Percentiles rank a stretch among this genome's conserved stretches.
These are phyloP conservation scores for Platorchestia sp. DNA, from an alignment of 1,140 invertebrate species.

Conservation along the genomic window DNA sequence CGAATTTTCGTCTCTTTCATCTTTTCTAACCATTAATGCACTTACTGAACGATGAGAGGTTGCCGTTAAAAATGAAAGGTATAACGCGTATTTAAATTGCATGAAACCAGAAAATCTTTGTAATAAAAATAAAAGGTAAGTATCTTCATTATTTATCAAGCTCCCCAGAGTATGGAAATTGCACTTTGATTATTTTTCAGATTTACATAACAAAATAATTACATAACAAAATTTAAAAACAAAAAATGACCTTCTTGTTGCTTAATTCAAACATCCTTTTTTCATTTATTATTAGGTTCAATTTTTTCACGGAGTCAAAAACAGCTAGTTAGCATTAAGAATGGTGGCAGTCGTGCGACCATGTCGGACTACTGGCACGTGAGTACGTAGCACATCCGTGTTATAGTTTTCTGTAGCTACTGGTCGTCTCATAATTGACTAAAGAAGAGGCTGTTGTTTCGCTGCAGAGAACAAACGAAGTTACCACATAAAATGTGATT, in stretches of 20 bases:
- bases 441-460: conserved; percentile 44
- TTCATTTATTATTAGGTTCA: background rate
- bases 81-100: background rate
- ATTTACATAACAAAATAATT: background rate
- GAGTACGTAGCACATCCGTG: background rate
- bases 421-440: conserved; percentile 27
- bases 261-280: too few species aligned
- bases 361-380: background rate
- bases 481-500: conserved; percentile 52
- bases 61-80: background rate
- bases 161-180: background rate
- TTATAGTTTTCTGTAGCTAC: background rate
- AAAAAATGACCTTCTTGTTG: too few species aligned
- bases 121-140: background rate
- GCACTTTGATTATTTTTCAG: background rate
- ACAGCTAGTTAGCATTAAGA: background rate
- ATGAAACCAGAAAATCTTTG: background rate
- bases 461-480: conserved; percentile 44
- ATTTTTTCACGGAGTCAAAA: background rate
- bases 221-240: background rate
- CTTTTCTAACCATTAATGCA: background rate
- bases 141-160: background rate
- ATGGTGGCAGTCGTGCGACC: background rate
- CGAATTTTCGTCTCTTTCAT: background rate
- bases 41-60: background rate